Percentiles rank a stretch among this genome's conserved stretches.
phyloP scores from a whole-genome alignment of 2,797 vertebrate genomes.

The Sebastes hubbsi region DNA sequence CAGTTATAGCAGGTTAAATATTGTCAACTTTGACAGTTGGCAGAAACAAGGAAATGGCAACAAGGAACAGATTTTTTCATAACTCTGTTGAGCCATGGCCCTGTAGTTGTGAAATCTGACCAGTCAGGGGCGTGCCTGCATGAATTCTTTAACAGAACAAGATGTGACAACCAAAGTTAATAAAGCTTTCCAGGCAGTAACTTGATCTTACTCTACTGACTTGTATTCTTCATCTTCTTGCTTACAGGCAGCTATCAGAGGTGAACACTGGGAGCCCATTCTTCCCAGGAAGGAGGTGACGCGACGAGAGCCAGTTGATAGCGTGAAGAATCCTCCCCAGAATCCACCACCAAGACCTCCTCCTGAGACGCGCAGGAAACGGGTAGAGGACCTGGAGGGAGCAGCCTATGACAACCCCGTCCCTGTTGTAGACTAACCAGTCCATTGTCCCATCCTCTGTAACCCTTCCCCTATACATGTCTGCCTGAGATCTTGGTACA shows the following conservation, averaged over 20 bases:
- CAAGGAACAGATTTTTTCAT: slow-evolving; percentile 56
- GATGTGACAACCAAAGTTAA: not conserved
- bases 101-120: slow-evolving; percentile 47
- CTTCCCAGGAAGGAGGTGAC: slow-evolving; percentile 73
- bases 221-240: not conserved
- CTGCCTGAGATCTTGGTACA: not conserved
- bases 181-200: not conserved
- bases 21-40: not conserved
- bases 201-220: not conserved
- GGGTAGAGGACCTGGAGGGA: slow-evolving; percentile 69
- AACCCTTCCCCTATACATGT: not conserved
- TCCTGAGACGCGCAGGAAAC: slow-evolving; percentile 85
- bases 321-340: slow-evolving; percentile 78
- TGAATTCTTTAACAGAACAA: slow-evolving; percentile 8
- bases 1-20: not conserved
- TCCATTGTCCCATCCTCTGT: not conserved
- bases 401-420: slow-evolving; percentile 84
- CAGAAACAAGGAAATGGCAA: slow-evolving; percentile 66
- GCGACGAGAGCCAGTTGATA: too few species aligned
- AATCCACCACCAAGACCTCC: slow-evolving; percentile 94
- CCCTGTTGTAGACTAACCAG: slow-evolving; percentile 72
- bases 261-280: slow-evolving; percentile 94
- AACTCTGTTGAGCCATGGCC: slow-evolving; percentile 50
- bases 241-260: slow-evolving; percentile 88
- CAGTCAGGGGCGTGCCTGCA: slow-evolving; percentile 25